A percentile compares a stretch with the other conserved stretches of the same genome.
phyloP scores from a whole-genome alignment of 2,888 invertebrate genomes.

The Monochamus alternatus region DNA sequence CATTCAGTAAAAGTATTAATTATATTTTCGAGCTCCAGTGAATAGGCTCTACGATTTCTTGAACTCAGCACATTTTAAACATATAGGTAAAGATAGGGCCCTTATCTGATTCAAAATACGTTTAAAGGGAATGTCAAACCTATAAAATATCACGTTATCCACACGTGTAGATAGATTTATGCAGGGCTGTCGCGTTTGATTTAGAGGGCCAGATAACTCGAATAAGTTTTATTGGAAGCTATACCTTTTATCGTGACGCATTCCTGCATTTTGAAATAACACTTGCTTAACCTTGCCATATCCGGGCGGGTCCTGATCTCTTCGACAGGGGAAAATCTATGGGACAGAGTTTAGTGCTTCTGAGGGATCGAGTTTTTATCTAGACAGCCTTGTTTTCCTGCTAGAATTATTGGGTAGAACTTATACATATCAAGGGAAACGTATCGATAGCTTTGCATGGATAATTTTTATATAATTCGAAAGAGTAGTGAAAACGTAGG shows the following conservation, averaged over 20 bases:
- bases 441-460: too few species aligned
- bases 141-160: slow-evolving; percentile 48
- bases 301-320: slow-evolving; percentile 40
- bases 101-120: slow-evolving; percentile 23
- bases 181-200: slow-evolving; percentile 43
- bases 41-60: not conserved
- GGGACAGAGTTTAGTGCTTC: slow-evolving; percentile 1
- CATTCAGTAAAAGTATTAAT: not conserved
- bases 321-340: slow-evolving; percentile 30
- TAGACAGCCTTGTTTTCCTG: slow-evolving; percentile 8
- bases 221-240: slow-evolving; percentile 53
- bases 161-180: slow-evolving; percentile 47
- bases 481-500: too few species aligned
- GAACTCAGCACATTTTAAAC: slow-evolving; percentile 29
- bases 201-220: slow-evolving; percentile 51
- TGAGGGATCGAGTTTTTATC: not conserved
- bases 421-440: too few species aligned
- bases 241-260: slow-evolving; percentile 43
- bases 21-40: not conserved
- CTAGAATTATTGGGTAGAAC: too few species aligned
- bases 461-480: too few species aligned
- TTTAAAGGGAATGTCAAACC: slow-evolving; percentile 48
- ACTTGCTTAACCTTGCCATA: slow-evolving; percentile 34
- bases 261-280: slow-evolving; percentile 32
- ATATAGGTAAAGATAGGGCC: slow-evolving; percentile 13